Base-by-base conservation (phyloP, 2,888 invertebrate genomes). In the Girardia tigrina region DNA sequence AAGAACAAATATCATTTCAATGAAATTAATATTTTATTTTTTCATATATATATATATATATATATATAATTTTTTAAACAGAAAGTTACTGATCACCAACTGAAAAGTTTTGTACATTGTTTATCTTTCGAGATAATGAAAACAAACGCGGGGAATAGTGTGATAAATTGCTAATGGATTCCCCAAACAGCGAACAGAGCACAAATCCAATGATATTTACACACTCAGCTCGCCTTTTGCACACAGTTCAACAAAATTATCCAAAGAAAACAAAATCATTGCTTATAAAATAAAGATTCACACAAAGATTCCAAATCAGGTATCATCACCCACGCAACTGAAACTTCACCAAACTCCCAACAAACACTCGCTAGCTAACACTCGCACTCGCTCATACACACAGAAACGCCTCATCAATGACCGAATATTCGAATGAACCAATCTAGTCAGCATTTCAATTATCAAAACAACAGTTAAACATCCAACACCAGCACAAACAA, bases 101-200 rank as follows among this genome's bases (percentile, higher is more conserved):
- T 12, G 23, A 23, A 56, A 56, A 56, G 56, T 56, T 56, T 56
- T 16, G 56, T 56, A 56, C 23, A 56, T 56, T 56, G 56, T 56
- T 56, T 56, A 56, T 56, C 56, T 56, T 56, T 56, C 56, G 56
- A 20, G 4, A 56, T 56, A 56, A 56, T 56, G 56, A 56, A 56
- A 56, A 56, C 56, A 56, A 56, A 56, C 56, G 56, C 4, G 56
- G 2, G 4, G 56, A 56, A 56, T 56, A 56, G 56, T 56, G 4
- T 56, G 56, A 23, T n/a, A 56, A 56, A 56, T 56, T 56, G 56
- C 56, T 56, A 56, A 56, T 56, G n/a, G 56, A 56, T 56, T 56
- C 56, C 56, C 20, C n/a, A 56, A 56, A n/a, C n/a, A 56, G n/a
- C 56, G 4, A 56, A 56, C n/a, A 56, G 56, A 56, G 56, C 56